Evolutionary conservation across 2,797 vertebrate genomes (phyloP), one percentile per base, ranked within the genome.

Genomic region (Gambelia wislizenii): DNA sequence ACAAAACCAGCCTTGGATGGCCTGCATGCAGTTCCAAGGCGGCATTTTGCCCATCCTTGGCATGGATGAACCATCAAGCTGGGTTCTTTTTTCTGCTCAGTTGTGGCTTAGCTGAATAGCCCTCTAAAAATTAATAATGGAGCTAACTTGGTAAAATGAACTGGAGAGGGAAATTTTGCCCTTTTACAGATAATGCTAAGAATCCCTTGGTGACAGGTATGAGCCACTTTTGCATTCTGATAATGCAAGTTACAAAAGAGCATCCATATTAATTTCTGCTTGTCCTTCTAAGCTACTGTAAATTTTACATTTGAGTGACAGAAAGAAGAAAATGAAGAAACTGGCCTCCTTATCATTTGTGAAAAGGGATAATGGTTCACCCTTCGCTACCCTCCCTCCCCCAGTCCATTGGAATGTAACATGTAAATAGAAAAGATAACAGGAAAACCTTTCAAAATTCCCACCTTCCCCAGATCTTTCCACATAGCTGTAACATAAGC

Each of bases 381-480:
- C 39, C 36, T 20, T 82, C 30, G 20, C 39, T 49, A n/a, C 9
- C 79, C 72, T 52, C 9, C 49, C 76, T 79, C 59, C 82, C n/a
- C 79, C 59, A 83, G 61, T 85, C 83, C 75, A 84, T 0, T 0
- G 56, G 83, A 87, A 83, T 9, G 74, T 75, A 52, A 59, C 39
- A 83, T 86, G 89, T 67, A 90, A 85, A 92, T 54, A 78, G 78
- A 47, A 64, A 78, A 59, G 86, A 76, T 33, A 42, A 78, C 84
- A 90, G 54, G 0, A 83, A 90, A 86, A 52, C 42, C 91, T 9
- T 76, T 36, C 18, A 69, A 86, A 78, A 91, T 82, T 83, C 61
- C 88, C 90, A 86, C 85, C 85, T 14, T 67, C 80, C 7, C 49
- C 64, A 80, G 9, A 30, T 86, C 91, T 88, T 91, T 87, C 89